A percentile compares a stretch with the other conserved stretches of the same genome.
phyloP scores from a whole-genome alignment of 2,797 vertebrate species.

The Mus spretus region DNA sequence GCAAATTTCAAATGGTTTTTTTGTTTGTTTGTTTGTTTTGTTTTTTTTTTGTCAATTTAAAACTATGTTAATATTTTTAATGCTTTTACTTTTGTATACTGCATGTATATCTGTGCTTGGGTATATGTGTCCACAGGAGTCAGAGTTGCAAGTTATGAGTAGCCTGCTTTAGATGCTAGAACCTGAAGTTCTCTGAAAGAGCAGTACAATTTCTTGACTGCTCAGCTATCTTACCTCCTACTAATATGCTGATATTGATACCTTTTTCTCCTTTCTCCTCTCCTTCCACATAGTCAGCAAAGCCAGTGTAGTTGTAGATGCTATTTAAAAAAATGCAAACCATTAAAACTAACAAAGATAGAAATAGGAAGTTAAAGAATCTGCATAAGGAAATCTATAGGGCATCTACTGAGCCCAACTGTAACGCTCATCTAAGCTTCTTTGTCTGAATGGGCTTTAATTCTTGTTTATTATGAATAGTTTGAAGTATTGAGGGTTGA shows the following conservation, averaged over 20 bases:
- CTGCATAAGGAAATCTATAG: not conserved
- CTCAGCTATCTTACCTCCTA: too few relatives aligned
- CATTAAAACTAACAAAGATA: not conserved
- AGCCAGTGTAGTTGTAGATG: rapidly evolving
- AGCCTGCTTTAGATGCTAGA: too few relatives aligned
- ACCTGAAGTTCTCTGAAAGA: not conserved
- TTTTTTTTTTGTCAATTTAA: not conserved
- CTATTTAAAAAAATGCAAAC: not conserved
- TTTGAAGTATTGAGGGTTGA: not conserved
- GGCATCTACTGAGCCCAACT: not conserved
- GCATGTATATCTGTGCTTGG: too few relatives aligned
- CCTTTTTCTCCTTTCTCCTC: not conserved
- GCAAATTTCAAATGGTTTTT: too few relatives aligned
- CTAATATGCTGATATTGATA: not conserved
- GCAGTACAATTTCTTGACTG: too few relatives aligned
- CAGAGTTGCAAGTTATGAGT: too few relatives aligned
- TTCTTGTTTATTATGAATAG: not conserved
- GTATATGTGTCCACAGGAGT: not conserved
- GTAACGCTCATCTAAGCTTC: not conserved
- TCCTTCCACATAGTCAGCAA: not conserved
- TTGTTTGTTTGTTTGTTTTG: too few relatives aligned
- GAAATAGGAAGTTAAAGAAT: not conserved
- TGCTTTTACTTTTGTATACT: not conserved
- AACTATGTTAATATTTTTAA: not conserved
- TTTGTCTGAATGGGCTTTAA: not conserved